Conservation (phyloP, 2,888 invertebrate genomes). For the Mongoloraphidia duomilia region DNA sequence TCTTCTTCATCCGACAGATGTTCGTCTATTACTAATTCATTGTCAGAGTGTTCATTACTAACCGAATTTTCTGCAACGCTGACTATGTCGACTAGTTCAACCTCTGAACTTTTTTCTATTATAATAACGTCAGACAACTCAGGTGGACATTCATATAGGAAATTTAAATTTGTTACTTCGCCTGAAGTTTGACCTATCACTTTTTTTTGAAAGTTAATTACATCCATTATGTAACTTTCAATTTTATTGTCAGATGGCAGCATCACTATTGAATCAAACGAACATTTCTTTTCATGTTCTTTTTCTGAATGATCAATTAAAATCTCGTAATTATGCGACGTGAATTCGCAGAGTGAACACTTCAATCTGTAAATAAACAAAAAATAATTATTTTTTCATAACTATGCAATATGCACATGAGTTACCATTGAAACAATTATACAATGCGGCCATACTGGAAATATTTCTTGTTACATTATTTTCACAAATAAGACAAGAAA, state of each 20-base stretch:
- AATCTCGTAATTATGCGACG: conserved; percentile 38
- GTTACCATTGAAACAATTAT: too few relatives aligned
- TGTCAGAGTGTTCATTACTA: background rate
- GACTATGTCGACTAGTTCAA: background rate
- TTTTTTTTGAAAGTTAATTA: conserved; percentile 27
- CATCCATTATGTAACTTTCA: conserved; percentile 37
- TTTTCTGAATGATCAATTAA: conserved; percentile 38
- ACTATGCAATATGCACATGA: too few relatives aligned
- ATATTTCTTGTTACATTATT: too few relatives aligned
- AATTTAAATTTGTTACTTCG: background rate
- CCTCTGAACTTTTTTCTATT: background rate
- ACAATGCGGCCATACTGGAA: too few relatives aligned
- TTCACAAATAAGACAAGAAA: background rate
- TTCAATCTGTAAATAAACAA: conserved; percentile 35
- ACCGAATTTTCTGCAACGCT: background rate
- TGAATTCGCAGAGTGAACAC: conserved; percentile 42
- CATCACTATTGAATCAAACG: conserved; percentile 25
- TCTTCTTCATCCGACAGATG: background rate
- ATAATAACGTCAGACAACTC: background rate
- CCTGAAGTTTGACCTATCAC: conserved; percentile 8
- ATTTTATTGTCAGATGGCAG: conserved; percentile 31
- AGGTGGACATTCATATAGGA: background rate
- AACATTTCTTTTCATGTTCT: conserved; percentile 29
- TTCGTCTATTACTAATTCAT: background rate
- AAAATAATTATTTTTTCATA: background rate